phyloP scores from a whole-genome alignment of 2,888 invertebrate species.

The Andrena trimmerana region DNA sequence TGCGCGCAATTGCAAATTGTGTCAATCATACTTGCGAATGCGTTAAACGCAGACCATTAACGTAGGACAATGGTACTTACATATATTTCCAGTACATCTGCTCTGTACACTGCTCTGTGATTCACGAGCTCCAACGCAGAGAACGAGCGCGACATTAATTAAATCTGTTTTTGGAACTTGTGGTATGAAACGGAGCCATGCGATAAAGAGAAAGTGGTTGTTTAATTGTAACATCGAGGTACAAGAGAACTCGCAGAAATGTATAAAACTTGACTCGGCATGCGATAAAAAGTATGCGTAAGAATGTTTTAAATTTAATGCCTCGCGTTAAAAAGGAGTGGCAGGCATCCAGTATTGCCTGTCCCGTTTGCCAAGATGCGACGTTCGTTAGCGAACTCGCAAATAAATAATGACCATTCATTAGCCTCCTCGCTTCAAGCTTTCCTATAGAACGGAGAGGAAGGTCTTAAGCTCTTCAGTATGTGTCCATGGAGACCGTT shows the following conservation, averaged over 20 bases:
- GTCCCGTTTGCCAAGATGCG: neutral
- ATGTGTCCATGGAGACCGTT: conserved; percentile 88
- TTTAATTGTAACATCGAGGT: conserved; percentile 6
- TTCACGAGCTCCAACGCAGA: conserved; percentile 6
- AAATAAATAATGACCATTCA: conserved; percentile 29
- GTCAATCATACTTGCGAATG: conserved; percentile 26
- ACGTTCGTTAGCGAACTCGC: conserved; percentile 6
- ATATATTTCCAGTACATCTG: conserved; percentile 22
- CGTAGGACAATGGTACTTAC: conserved; percentile 24
- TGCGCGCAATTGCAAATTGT: conserved; percentile 11
- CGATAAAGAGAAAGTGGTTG: neutral
- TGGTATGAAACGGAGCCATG: neutral
- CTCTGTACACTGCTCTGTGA: conserved; percentile 12
- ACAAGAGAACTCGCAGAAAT: neutral
- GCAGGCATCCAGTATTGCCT: neutral
- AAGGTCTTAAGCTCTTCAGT: conserved; percentile 88
- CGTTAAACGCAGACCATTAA: conserved; percentile 27
- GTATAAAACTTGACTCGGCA: neutral
- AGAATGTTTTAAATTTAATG: neutral
- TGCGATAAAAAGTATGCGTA: neutral
- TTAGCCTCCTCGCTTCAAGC: conserved; percentile 70
- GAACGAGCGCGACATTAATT: conserved; percentile 16
- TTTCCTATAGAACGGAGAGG: conserved; percentile 87
- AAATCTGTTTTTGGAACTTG: neutral
- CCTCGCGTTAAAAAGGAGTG: neutral